phyloP scores from a whole-genome alignment of 2,797 vertebrate genomes.

The Darevskia mixta region DNA sequence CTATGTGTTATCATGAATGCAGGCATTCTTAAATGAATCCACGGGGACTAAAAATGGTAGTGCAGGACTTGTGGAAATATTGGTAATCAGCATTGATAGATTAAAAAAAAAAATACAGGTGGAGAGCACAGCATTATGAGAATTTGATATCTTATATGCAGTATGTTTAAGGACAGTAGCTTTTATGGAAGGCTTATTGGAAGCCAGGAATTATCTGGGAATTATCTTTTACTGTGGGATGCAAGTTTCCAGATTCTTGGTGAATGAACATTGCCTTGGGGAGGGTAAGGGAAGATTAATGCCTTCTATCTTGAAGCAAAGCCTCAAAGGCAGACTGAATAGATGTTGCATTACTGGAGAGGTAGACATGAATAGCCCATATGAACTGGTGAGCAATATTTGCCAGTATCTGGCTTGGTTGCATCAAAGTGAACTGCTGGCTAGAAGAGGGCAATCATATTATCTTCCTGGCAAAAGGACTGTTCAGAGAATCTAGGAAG shows the following conservation, averaged over 20 bases:
- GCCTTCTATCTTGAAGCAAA: conserved; percentile 14
- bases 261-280: conserved; percentile 5
- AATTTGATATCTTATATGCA: conserved; percentile 50
- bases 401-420: background rate
- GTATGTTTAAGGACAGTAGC: conserved; percentile 58
- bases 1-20: conserved; percentile 46
- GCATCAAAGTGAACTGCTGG: background rate
- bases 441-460: background rate
- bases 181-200: conserved; percentile 60
- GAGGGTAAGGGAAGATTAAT: background rate
- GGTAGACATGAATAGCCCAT: conserved; percentile 1
- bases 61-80: conserved; percentile 30
- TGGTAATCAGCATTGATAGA: conserved; percentile 42
- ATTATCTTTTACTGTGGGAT: conserved; percentile 51
- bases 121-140: conserved; percentile 41
- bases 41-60: conserved; percentile 40
- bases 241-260: conserved; percentile 10
- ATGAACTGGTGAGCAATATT: background rate
- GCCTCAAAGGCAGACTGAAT: background rate
- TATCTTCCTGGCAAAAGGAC: conserved; percentile 13
- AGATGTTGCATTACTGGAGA: background rate
- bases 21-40: conserved; percentile 40
- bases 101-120: conserved; percentile 55
- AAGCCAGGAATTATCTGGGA: conserved; percentile 52
- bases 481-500: conserved; percentile 36